Evolutionary conservation across 2,113 vertebrate genomes (phyloP), one percentile per base, ranked within the genome.

Genomic region (Ondatra zibethicus): DNA sequence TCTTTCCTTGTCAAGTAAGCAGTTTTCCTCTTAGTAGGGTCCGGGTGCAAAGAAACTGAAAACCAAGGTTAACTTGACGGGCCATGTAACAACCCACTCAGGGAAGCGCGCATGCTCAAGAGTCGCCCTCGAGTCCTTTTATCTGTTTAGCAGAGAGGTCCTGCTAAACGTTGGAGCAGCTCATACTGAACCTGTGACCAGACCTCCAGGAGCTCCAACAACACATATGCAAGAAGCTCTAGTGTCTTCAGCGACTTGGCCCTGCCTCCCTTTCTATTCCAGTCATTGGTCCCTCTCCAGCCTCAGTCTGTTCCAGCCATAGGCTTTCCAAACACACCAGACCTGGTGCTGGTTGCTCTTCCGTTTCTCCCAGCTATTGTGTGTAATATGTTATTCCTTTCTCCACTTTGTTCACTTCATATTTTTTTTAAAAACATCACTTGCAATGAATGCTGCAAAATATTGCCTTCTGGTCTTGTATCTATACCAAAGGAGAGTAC

Each of bases 201-300:
- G 47, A n/a, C 58, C 13, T 76, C 13, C 75, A 27, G 29, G 25
- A 76, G 12, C 61, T 88, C 52, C 19, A 39, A 2, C n/a, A 63
- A 63, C n/a, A 61, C n/a, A 19, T n/a, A 47, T 3, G 19, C 21
- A 93, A 11, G 0, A 16, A 77, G 52, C 16, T 77, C 14, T 72
- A 4, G 3, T 1, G 1, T 9, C 33, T 45, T 3, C 7, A 11
- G 52, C 1, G 23, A n/a, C 27, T 36, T 19, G 87, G 29, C 25
- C 75, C 36, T n/a, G n/a, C 23, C 45, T 39, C 7, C 14, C n/a
- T 16, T 65, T 42, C 78, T 10, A n/a, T 42, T 52, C 77, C 12
- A 1, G 1, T 3, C 70, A 39, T 66, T 23, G 3, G 4, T 3
- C 16, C 3, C 23, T n/a, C 27, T 36, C 23, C 25, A 4, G 7